Base-by-base conservation (phyloP, 2,888 invertebrate species). In the Zeuzera pyrina region DNA sequence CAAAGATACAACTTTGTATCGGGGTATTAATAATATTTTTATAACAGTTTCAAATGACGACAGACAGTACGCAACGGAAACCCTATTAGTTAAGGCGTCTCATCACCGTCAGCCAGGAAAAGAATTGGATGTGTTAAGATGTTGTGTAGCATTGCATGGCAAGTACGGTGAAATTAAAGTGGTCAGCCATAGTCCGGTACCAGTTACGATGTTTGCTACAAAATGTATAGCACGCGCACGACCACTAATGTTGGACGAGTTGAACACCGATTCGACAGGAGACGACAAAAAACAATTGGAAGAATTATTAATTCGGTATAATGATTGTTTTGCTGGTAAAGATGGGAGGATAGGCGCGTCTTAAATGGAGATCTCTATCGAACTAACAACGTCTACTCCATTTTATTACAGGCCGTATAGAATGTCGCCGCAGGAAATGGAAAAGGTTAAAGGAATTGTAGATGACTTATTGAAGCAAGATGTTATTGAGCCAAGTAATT, bases 401-500 rank as follows among this genome's bases (percentile, higher is more conserved):
- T 25, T 31, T 25, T 31, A 31, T 12, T 25, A 31, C 13, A 15
- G 31, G 8, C 31, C 31, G 2, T 31, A 31, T 7, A 23, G 31
- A 5, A 25, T 31, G 25, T 15, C 25, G n/a, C n/a, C 3, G 4
- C 24, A 11, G 2, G 16, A 31, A 6, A 23, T 16, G 15, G 24
- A 15, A 16, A 16, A 25, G 8, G 31, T 25, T 2, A 31, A 12
- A 8, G 5, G n/a, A 12, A 31, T 31, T 15, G 24, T 31, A 3
- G 24, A 31, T 15, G 24, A 31, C 11, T 16, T 31, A 16, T 12
- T 31, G 6, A 4, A 14, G 10, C 24, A 31, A 12, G 31, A 31
- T 10, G 14, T 31, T 11, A 25, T 31, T 12, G 24, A 31, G 6
- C 15, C 12, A 1, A 29, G 29, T 12, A 19, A 29, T 12, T 29